Base-by-base conservation (phyloP, 1,140 invertebrate genomes). In the Drosophila ironensis region DNA sequence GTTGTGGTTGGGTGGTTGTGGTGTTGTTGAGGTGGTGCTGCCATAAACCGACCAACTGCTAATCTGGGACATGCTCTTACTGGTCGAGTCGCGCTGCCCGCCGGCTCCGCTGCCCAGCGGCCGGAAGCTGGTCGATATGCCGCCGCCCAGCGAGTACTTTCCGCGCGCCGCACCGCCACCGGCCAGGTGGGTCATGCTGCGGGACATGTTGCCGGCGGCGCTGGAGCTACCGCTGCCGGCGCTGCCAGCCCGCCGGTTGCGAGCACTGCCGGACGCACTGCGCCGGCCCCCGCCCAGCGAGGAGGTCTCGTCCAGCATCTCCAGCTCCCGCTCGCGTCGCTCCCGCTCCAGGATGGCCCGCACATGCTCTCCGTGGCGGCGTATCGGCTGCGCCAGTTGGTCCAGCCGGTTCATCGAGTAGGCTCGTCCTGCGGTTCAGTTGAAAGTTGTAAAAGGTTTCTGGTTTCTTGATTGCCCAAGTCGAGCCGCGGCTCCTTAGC, bases 341-440 rank as follows among this genome's bases (percentile, higher is more conserved):
- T 81, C 80, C 54, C 72, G 71, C 66, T 89, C 75, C 81, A 87
- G 56, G 42, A 87, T 80, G 40, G 88, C 73, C 74, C 74, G 81
- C 40, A 90, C 77, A 50, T 90, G 89, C 57, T 90, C 92, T 63
- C 90, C 89, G 76, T 91, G 90, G 72, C 91, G 91, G 81, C 92
- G 91, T 57, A 94, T 91, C 50, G 95, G 95, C 90, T 94, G 94
- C 74, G 95, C 92, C 90, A 97, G 92, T 87, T 95, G 93, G 92
- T 97, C 96, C 92, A 97, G 93, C 81, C 96, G 94, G 78, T 96
- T 95, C 96, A 97, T 96, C 87, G 96, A 97, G 92, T 95, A 95
- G 78, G 96, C 96, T 93, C 96, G 96, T 77, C 89, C 89, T 89
- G 59, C 38, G 48, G 45, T 64, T 60, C 40, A 75, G 72, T 77